These are phyloP conservation scores for Nerophis lumbriciformis DNA, from an alignment of 2,113 vertebrate species.

Conservation along the genomic window DNA sequence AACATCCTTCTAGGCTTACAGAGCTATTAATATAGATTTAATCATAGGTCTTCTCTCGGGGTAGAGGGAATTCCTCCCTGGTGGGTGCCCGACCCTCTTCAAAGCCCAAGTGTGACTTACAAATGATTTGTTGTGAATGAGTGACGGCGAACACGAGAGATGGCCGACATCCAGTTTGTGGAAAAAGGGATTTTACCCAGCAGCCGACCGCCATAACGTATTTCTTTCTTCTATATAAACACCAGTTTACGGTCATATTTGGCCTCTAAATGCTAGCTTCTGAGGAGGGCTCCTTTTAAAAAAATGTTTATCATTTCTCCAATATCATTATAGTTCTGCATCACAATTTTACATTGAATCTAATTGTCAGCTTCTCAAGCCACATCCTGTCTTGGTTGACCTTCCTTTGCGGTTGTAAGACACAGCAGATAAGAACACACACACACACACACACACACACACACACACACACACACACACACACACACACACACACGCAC, in stretches of 20 bases:
- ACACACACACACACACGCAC: neutral
- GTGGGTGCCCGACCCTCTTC: slow-evolving; percentile 61
- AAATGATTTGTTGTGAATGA: slow-evolving; percentile 70
- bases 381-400: slow-evolving; percentile 15
- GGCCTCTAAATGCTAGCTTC: neutral
- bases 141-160: slow-evolving; percentile 67
- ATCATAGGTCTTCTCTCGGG: slow-evolving; percentile 68
- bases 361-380: slow-evolving; percentile 5
- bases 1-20: slow-evolving; percentile 65
- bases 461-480: neutral
- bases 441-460: neutral
- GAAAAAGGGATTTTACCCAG: slow-evolving; percentile 52
- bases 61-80: slow-evolving; percentile 59
- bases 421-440: slow-evolving; percentile 17
- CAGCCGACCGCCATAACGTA: slow-evolving; percentile 12
- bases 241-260: neutral
- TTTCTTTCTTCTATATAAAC: slow-evolving; percentile 14
- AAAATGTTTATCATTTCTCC: neutral
- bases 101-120: slow-evolving; percentile 75
- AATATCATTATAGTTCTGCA: neutral
- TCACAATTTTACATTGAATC: neutral
- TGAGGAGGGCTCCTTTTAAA: neutral
- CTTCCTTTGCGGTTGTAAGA: slow-evolving; percentile 39
- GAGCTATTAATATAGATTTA: slow-evolving; percentile 75
- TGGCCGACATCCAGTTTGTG: slow-evolving; percentile 43